Conservation (phyloP, 2,888 invertebrate species). For the Lapara coniferarum region DNA sequence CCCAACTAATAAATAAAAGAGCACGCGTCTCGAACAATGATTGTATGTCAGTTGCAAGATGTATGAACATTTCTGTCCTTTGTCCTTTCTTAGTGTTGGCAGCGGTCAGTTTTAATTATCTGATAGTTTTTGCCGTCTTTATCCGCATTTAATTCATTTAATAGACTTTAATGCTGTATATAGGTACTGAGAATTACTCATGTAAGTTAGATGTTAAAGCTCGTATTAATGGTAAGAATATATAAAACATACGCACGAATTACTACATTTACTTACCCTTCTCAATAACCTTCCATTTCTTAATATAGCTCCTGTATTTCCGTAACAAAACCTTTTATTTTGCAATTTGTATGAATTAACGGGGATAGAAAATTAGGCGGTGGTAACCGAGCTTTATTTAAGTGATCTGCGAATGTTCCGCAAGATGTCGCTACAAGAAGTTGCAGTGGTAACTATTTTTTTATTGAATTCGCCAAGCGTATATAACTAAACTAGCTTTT, state of each 20-base stretch:
- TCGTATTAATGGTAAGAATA: not conserved
- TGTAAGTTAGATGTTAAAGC: not conserved
- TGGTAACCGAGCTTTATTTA: not conserved
- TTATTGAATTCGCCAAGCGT: no score
- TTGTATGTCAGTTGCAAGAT: constrained; percentile 15
- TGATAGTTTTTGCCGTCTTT: constrained; percentile 1
- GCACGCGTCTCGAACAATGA: constrained; percentile 21
- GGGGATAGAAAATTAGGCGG: not conserved
- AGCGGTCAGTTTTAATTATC: constrained; percentile 21
- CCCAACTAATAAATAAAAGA: constrained; percentile 22
- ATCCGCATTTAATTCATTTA: constrained; percentile 4
- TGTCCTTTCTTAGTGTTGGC: constrained; percentile 19
- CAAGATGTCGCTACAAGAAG: constrained; percentile 1
- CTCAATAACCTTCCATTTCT: no score
- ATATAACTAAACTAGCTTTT: no score
- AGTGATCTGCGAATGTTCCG: not conserved
- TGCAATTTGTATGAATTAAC: not conserved
- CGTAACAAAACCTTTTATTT: no score
- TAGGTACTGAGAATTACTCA: not conserved
- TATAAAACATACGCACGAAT: no score
- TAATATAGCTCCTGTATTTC: no score
- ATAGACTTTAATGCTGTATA: not conserved
- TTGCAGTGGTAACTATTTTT: not conserved
- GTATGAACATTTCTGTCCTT: constrained; percentile 20
- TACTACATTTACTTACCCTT: no score